A percentile compares a stretch with the other conserved stretches of the same genome.
These are phyloP conservation scores for Podarcis cretensis DNA, from an alignment of 2,113 vertebrate genomes.

Conservation along the genomic window DNA sequence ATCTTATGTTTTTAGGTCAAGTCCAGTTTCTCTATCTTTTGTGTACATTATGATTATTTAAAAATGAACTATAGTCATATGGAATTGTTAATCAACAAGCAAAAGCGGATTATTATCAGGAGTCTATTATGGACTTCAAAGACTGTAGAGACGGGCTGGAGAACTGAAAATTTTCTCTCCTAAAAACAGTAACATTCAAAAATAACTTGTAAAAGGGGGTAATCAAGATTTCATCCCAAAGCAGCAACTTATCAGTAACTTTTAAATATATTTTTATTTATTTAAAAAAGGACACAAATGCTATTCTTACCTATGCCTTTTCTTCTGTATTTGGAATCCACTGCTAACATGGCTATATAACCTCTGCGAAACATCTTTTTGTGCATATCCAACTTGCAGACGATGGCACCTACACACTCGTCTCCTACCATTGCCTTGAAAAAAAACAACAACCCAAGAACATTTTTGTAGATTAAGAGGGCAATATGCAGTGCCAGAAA, in stretches of 20 bases:
- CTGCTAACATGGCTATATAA: conserved; percentile 99
- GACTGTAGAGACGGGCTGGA: not conserved
- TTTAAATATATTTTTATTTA: not conserved
- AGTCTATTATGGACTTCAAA: not conserved
- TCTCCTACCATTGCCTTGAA: conserved; percentile 97
- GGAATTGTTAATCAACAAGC: not conserved
- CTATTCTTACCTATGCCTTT: conserved; percentile 97
- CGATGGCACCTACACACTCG: conserved; percentile 99
- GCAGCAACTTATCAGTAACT: conserved; percentile 37
- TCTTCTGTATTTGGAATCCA: conserved; percentile 99
- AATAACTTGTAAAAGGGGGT: not conserved
- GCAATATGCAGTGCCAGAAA: conserved; percentile 39
- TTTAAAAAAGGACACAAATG: conserved; percentile 23
- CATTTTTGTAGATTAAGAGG: conserved; percentile 63
- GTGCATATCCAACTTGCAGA: conserved; percentile 99
- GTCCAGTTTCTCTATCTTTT: too few relatives aligned
- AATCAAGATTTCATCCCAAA: conserved; percentile 36
- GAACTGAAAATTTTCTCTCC: too few relatives aligned
- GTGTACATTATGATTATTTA: too few relatives aligned
- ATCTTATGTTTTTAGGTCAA: too few relatives aligned
- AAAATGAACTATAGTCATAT: not conserved
- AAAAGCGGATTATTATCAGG: not conserved
- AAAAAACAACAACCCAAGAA: conserved; percentile 73
- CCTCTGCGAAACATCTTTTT: conserved; percentile 99
- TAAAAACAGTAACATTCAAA: not conserved